Base-by-base conservation (phyloP, 1,140 invertebrate genomes). In the Papilio dardanus region DNA sequence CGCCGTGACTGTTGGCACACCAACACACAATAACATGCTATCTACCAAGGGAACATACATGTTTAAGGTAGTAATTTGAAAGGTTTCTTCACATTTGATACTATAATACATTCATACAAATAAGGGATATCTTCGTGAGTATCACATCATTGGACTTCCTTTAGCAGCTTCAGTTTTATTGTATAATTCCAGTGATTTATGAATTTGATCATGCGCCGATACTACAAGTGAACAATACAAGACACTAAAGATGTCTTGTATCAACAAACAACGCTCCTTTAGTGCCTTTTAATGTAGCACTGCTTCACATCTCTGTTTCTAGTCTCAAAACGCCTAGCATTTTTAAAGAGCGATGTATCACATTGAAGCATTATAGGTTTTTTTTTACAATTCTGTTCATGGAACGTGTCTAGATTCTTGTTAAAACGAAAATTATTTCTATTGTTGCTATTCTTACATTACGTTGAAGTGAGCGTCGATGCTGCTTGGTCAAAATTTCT, bases 1-100 rank as follows among this genome's bases (percentile, higher is more conserved):
- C 81, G 99, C 97, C 81, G 98, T 98, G 95, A 99, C 98, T 99
- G 93, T 82, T 95, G 94, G 79, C 79, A 75, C 81, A 81, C 77
- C 75, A 81, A 77, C 68, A 35, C 12, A 62, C 3, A 67, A 67
- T 79, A 82, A 73, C 62, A 75, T 33, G 35, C 16, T 30, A 40
- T n/a, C n/a, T 4, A 66, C n/a, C 16, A 19, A 46, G 42, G n/a
- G n/a, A 46, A 46, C 5, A 19, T n/a, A n/a, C n/a, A n/a, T n/a
- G n/a, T n/a, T n/a, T n/a, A n/a, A n/a, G n/a, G n/a, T n/a, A n/a
- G n/a, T n/a, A n/a, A n/a, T n/a, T n/a, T n/a, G n/a, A n/a, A n/a
- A n/a, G n/a, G n/a, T n/a, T n/a, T n/a, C n/a, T n/a, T n/a, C n/a
- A n/a, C n/a, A n/a, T n/a, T n/a, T n/a, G n/a, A n/a, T n/a, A n/a